These are phyloP conservation scores for Dunckerocampus dactyliophorus DNA, from an alignment of 2,113 vertebrate species.

Conservation along the genomic window DNA sequence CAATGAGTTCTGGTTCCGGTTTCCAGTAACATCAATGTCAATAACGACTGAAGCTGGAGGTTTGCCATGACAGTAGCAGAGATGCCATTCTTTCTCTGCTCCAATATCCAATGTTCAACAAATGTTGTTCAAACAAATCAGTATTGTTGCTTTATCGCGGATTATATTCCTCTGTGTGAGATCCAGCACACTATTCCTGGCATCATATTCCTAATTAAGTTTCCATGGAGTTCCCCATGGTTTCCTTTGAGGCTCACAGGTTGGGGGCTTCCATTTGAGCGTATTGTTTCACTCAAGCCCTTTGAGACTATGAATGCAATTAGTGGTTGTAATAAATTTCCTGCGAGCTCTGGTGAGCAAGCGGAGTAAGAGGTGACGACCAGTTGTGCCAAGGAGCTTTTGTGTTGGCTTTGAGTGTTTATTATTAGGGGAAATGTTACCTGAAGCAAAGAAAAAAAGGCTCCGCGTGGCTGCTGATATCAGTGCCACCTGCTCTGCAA, in stretches of 20 bases:
- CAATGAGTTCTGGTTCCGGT: too few species aligned
- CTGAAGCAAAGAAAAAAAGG: conserved; percentile 5
- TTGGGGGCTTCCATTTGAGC: conserved; percentile 47
- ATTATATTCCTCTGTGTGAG: conserved; percentile 15
- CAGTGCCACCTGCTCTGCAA: conserved; percentile 4
- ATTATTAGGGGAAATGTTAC: not conserved
- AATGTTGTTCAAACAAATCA: too few species aligned
- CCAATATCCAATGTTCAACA: too few species aligned
- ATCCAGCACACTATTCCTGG: conserved; percentile 12
- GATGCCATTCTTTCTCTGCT: too few species aligned
- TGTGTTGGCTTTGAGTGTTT: not conserved
- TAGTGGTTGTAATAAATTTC: conserved; percentile 59
- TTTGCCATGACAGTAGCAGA: too few species aligned
- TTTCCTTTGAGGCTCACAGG: conserved; percentile 30
- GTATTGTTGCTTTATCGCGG: too few species aligned
- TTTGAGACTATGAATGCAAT: conserved; percentile 60
- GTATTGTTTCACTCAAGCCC: conserved; percentile 47
- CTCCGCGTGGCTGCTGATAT: not conserved
- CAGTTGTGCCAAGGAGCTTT: conserved; percentile 22
- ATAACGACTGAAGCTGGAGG: too few species aligned
- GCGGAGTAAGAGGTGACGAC: conserved; percentile 15
- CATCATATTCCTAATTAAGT: conserved; percentile 38
- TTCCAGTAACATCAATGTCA: too few species aligned
- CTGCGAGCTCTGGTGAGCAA: conserved; percentile 37
- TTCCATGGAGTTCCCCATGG: conserved; percentile 9